Evolutionary conservation across 1,140 invertebrate species (phyloP).

Genomic region (Mya arenaria): DNA sequence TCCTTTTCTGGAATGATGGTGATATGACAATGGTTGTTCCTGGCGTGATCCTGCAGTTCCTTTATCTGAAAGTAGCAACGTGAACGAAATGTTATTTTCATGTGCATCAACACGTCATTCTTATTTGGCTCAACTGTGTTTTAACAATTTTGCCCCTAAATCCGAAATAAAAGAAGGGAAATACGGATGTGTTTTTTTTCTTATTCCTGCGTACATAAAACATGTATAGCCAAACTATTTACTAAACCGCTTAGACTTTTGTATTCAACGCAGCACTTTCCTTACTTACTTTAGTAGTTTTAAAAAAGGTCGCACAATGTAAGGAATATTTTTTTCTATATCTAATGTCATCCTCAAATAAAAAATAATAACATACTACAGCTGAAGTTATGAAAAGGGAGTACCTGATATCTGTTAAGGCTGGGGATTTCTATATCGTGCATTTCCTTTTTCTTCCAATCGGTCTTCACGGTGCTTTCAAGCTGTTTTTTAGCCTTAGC

Average conservation of each 20-base stretch:
- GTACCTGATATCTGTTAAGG: background rate
- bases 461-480: background rate
- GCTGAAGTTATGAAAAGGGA: background rate
- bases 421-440: background rate
- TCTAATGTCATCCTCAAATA: background rate
- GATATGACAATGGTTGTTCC: slow-evolving; percentile 20
- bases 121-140: background rate
- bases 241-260: background rate
- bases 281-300: background rate
- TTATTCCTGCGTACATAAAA: background rate
- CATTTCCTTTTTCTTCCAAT: slow-evolving; percentile 1
- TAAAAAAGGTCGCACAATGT: background rate
- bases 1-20: background rate
- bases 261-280: background rate
- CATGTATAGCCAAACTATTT: background rate
- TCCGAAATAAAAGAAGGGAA: background rate
- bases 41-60: background rate
- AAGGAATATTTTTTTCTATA: background rate
- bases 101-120: background rate
- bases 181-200: background rate
- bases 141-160: background rate
- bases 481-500: slow-evolving; percentile 1
- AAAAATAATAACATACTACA: background rate
- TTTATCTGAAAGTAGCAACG: slow-evolving; percentile 1
- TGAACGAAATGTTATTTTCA: background rate